These are phyloP conservation scores for Sesamia inferens DNA, from an alignment of 2,888 invertebrate species.

Conservation along the genomic window DNA sequence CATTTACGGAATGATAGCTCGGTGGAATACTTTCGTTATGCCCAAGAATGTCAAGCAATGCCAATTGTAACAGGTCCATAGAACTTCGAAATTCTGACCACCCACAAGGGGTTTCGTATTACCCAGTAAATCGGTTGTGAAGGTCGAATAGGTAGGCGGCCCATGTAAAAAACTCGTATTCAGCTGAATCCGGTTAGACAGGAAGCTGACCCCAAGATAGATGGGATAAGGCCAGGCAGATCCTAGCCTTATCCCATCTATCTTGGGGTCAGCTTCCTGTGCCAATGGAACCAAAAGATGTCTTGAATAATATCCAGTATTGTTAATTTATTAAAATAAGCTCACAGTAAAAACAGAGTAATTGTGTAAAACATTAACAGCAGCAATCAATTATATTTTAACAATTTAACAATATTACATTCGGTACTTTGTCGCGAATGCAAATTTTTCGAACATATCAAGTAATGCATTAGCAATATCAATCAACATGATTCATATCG, in stretches of 20 bases:
- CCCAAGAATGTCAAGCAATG: constrained; percentile 1
- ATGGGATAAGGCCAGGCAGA: too few species aligned
- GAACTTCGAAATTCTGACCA: too few species aligned
- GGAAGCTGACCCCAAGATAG: too few species aligned
- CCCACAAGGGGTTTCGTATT: too few species aligned
- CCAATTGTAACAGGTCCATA: too few species aligned
- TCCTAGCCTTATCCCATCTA: too few species aligned
- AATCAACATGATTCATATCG: background rate
- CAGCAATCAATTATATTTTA: background rate
- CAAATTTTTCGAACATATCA: background rate
- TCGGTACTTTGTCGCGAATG: background rate
- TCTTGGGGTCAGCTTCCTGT: too few species aligned
- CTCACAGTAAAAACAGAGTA: background rate
- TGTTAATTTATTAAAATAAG: background rate
- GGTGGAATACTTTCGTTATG: background rate
- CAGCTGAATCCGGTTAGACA: too few species aligned
- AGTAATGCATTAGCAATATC: background rate
- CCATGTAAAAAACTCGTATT: too few species aligned
- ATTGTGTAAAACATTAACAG: background rate
- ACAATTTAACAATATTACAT: background rate
- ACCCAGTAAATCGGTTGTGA: too few species aligned
- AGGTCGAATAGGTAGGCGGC: too few species aligned
- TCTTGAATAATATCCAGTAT: background rate
- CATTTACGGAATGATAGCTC: constrained; percentile 11
- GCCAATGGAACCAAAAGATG: too few species aligned